These are phyloP conservation scores for Erpobdella octoculata DNA, from an alignment of 2,888 invertebrate species.

Conservation along the genomic window DNA sequence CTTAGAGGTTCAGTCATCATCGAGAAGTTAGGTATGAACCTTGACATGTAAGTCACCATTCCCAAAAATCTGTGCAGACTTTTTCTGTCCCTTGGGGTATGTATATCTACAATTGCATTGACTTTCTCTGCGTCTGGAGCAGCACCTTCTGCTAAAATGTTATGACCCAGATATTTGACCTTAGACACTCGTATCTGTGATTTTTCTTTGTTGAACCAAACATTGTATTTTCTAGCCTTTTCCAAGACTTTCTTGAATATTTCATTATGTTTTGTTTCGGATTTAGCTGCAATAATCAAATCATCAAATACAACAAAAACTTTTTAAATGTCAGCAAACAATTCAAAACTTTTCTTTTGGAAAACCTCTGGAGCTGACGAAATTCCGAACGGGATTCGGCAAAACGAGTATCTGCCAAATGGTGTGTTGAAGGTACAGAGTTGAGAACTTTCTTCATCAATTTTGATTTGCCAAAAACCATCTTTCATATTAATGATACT, in stretches of 20 bases:
- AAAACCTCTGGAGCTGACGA: constrained; percentile 34
- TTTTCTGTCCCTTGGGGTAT: constrained; percentile 36
- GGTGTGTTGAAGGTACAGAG: constrained; percentile 38
- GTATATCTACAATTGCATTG: constrained; percentile 37
- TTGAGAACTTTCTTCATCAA: no score
- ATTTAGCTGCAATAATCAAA: constrained; percentile 33
- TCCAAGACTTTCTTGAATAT: constrained; percentile 33
- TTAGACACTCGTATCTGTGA: constrained; percentile 27
- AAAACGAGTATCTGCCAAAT: constrained; percentile 30
- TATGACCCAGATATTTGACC: constrained; percentile 35
- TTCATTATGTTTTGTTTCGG: constrained; percentile 34
- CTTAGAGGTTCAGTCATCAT: background rate
- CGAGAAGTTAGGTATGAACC: constrained; percentile 38
- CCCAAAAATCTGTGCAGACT: constrained; percentile 20
- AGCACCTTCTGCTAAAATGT: constrained; percentile 33
- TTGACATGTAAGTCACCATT: constrained; percentile 36
- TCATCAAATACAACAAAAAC: constrained; percentile 32
- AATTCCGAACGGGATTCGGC: constrained; percentile 35
- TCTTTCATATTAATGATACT: constrained; percentile 34
- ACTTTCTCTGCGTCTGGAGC: constrained; percentile 34
- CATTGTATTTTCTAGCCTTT: constrained; percentile 1
- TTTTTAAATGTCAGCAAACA: constrained; percentile 31
- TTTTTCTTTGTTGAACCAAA: constrained; percentile 35
- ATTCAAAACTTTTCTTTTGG: constrained; percentile 32
- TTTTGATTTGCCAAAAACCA: constrained; percentile 37